phyloP scores from a whole-genome alignment of 2,113 vertebrate species.

The Anoplopoma fimbria region DNA sequence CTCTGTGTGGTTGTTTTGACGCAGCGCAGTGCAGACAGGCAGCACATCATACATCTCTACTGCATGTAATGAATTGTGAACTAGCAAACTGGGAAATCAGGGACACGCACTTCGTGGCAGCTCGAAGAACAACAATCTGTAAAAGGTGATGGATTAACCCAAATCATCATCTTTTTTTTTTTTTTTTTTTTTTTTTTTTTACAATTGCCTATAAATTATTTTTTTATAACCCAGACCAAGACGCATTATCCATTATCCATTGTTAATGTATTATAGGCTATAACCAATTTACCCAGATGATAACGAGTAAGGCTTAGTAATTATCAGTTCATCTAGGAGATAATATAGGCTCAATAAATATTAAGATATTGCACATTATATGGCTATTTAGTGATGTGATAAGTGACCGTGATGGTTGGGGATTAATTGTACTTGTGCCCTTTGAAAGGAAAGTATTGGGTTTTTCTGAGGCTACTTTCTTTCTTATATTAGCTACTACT shows the following conservation, averaged over 20 bases:
- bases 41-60: conserved; percentile 37
- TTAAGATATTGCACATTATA: not conserved
- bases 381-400: not conserved
- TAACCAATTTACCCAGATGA: not conserved
- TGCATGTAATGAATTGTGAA: conserved; percentile 36
- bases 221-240: not conserved
- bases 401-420: not conserved
- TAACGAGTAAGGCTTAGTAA: not conserved
- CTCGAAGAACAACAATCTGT: conserved; percentile 4
- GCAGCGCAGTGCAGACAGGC: conserved; percentile 55
- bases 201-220: not conserved
- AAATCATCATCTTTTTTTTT: not conserved
- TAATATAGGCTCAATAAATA: not conserved
- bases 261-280: conserved; percentile 32
- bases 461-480: not conserved
- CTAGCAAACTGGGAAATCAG: conserved; percentile 21
- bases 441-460: not conserved
- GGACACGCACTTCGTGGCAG: not conserved
- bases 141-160: conserved; percentile 4
- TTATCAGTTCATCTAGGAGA: not conserved
- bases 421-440: not conserved
- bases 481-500: too few species aligned
- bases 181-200: too few species aligned
- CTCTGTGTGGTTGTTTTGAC: conserved; percentile 12
- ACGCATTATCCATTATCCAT: conserved; percentile 31